These are phyloP conservation scores for Caranx ignobilis DNA, from an alignment of 2,113 vertebrate genomes.

Conservation along the genomic window DNA sequence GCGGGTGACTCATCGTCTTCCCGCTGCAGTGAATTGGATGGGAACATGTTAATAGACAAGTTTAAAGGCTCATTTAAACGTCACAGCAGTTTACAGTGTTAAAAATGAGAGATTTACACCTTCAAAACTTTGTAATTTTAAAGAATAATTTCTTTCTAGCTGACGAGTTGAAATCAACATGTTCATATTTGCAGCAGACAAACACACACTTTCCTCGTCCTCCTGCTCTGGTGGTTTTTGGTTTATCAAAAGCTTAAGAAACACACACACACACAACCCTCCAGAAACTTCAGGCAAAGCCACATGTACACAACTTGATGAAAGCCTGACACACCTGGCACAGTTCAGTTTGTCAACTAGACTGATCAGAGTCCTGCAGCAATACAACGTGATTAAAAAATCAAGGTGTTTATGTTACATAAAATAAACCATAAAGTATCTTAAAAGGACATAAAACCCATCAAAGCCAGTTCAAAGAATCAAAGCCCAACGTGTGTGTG, in stretches of 20 bases:
- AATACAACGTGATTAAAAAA: too few relatives aligned
- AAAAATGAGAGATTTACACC: neutral
- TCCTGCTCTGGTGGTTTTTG: constrained; percentile 6
- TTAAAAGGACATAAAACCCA: too few relatives aligned
- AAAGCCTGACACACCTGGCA: neutral
- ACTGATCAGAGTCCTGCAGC: too few relatives aligned
- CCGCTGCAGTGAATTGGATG: constrained; percentile 19
- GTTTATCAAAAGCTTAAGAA: neutral
- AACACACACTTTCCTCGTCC: neutral
- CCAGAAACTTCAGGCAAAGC: neutral
- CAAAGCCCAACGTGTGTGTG: neutral
- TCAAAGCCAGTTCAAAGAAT: too few relatives aligned
- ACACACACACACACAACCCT: neutral
- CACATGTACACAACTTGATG: neutral
- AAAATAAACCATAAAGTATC: too few relatives aligned
- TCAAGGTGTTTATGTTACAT: too few relatives aligned
- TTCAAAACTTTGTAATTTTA: too few relatives aligned
- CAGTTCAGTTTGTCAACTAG: too few relatives aligned
- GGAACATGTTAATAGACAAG: constrained; percentile 50
- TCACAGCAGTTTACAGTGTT: neutral
- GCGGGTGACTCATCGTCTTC: constrained; percentile 28
- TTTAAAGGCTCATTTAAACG: constrained; percentile 46
- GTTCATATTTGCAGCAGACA: neutral
- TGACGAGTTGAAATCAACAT: neutral
- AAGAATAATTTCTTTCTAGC: neutral